Evolutionary conservation across 1,140 invertebrate species (phyloP), one percentile per base, ranked within the genome.

Genomic region (Lineus longissimus): DNA sequence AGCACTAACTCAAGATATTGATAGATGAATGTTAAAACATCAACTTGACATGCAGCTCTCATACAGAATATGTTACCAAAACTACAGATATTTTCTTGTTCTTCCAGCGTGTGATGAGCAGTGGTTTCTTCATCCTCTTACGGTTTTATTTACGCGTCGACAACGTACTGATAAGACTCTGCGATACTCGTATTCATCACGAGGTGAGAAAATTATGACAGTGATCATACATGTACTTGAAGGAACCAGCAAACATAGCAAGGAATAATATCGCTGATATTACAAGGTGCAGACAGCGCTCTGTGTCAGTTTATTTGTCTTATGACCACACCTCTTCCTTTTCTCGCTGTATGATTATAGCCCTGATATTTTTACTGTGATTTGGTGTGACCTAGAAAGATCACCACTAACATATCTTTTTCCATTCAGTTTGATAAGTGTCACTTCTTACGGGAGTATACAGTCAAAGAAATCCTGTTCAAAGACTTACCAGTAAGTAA

Each of bases 121-220:
- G 87, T 30, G 90, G 91, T 71, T 96, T 95, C 83, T 98, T 95
- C 76, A 87, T 98, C 58, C 81, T 99, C 0, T 78, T 94, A 29
- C 86, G 96, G 72, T 94, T 91, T 76, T 98, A 97, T 80, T 82
- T 99, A 59, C 86, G 97, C 77, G 92, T 99, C 4, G 97, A 99
- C 79, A 87, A 91, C 75, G 94, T 98, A 0, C 84, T 97, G 73
- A 84, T 96, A 0, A 85, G 91, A 64, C 87, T 96, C 22, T 90
- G 92, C 75, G 97, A 99, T 81, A 98, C 95, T 0, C 86, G 97
- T 68, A 85, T 95, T 70, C 94, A 94, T 79, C 90, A 93, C 75
- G 90, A 95, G 74, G 76, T 81, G 62, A 68, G 65, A 40, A 56
- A n/a, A n/a, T n/a, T n/a, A n/a, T 51, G 41, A 31, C 33, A 31